Percentiles rank a stretch among this genome's conserved stretches.
phyloP scores from a whole-genome alignment of 2,888 invertebrate species.

The Ypsolopha sequella region DNA sequence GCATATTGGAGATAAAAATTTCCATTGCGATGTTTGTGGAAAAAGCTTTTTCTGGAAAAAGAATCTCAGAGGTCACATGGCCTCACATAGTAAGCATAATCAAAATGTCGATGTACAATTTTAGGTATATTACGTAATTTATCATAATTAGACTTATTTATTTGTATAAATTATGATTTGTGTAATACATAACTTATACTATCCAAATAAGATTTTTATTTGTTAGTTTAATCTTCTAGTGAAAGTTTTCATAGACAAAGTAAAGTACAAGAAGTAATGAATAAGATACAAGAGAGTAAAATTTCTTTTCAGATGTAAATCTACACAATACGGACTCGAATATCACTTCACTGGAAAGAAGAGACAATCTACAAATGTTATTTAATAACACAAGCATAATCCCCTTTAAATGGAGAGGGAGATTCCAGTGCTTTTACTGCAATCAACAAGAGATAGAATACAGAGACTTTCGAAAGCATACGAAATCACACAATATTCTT shows the following conservation, averaged over 20 bases:
- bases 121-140: background rate
- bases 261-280: too few relatives aligned
- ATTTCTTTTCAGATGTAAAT: slow-evolving; percentile 11
- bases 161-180: background rate
- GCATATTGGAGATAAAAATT: slow-evolving; percentile 52
- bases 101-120: slow-evolving; percentile 2
- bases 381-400: slow-evolving; percentile 9
- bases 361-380: slow-evolving; percentile 4
- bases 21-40: slow-evolving; percentile 65
- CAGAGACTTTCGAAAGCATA: slow-evolving; percentile 4
- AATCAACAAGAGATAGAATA: slow-evolving; percentile 3
- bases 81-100: slow-evolving; percentile 9
- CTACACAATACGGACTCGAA: background rate
- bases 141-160: background rate
- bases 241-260: too few relatives aligned
- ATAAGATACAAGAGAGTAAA: slow-evolving; percentile 3
- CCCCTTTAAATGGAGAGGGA: slow-evolving; percentile 9
- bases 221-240: background rate
- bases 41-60: slow-evolving; percentile 66
- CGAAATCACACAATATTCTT: background rate
- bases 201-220: background rate
- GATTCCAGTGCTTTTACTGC: slow-evolving; percentile 10
- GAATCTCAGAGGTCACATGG: slow-evolving; percentile 62
- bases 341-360: background rate
- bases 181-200: background rate